Percentiles rank a stretch among this genome's conserved stretches.
Conservation (phyloP, 2,888 invertebrate species). For the Drosophila anomalata region DNA sequence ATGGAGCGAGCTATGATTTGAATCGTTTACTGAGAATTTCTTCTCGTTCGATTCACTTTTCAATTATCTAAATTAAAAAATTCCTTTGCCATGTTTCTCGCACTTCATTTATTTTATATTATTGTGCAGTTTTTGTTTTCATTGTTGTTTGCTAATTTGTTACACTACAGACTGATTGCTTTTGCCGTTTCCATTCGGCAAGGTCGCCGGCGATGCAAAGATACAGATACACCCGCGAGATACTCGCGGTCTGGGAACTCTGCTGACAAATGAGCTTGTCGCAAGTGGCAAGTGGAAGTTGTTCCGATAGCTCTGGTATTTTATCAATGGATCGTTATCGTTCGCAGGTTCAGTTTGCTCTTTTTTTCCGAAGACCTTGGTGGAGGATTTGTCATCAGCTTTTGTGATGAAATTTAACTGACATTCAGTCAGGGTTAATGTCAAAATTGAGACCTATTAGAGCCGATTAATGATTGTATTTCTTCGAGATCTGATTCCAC, state of each 20-base stretch:
- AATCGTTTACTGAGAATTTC: constrained; percentile 29
- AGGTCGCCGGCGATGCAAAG: constrained; percentile 47
- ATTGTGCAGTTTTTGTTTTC: constrained; percentile 50
- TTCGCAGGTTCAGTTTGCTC: constrained; percentile 19
- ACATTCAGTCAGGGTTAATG: constrained; percentile 41
- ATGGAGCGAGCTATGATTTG: constrained; percentile 1
- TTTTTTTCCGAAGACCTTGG: constrained; percentile 21
- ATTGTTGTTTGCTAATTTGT: constrained; percentile 66
- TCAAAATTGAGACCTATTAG: constrained; percentile 18
- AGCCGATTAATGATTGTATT: constrained; percentile 2
- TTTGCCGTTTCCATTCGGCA: constrained; percentile 46
- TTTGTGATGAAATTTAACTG: constrained; percentile 33
- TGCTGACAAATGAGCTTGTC: constrained; percentile 70
- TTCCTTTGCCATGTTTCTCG: constrained; percentile 59
- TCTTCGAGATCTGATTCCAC: constrained; percentile 7
- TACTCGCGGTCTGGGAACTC: constrained; percentile 32
- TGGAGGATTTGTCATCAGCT: constrained; percentile 24
- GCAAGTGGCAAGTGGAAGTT: constrained; percentile 26
- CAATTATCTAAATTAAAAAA: constrained; percentile 78
- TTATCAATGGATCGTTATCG: constrained; percentile 58
- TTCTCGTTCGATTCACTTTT: constrained; percentile 31
- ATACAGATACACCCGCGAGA: constrained; percentile 38
- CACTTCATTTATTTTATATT: constrained; percentile 32
- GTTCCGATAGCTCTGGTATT: constrained; percentile 65
- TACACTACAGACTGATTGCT: constrained; percentile 56